phyloP scores from a whole-genome alignment of 35 echinoderm and acorn worm species.

The Ophiothrix spiculata region DNA sequence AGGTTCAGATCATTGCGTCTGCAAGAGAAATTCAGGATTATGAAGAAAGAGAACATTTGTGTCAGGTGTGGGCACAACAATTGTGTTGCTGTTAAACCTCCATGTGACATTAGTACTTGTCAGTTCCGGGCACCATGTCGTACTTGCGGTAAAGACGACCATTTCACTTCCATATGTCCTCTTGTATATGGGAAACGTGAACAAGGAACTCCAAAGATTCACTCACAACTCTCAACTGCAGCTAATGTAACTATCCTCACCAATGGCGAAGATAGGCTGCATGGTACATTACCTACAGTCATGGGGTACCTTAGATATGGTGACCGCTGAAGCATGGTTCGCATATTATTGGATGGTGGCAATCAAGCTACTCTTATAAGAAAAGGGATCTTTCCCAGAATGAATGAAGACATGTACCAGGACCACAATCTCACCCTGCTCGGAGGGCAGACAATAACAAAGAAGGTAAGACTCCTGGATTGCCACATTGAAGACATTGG shows the following conservation, averaged over 20 bases:
- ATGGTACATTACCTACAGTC: constrained; percentile 34
- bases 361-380: neutral
- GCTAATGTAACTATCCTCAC: constrained; percentile 20
- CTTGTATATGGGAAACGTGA: constrained; percentile 45
- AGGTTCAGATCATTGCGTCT: constrained; percentile 50
- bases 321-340: neutral
- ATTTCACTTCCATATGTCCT: constrained; percentile 67
- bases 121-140: constrained; percentile 70
- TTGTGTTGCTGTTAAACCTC: constrained; percentile 62
- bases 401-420: constrained; percentile 46
- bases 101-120: constrained; percentile 51
- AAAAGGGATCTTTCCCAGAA: constrained; percentile 54
- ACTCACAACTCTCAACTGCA: constrained; percentile 25
- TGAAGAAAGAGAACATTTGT: constrained; percentile 63
- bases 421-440: constrained; percentile 43
- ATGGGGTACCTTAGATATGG: neutral
- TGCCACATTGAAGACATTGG: constrained; percentile 58
- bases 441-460: constrained; percentile 19
- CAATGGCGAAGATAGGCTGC: constrained; percentile 9
- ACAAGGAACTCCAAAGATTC: constrained; percentile 15
- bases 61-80: constrained; percentile 72
- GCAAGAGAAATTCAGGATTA: constrained; percentile 62
- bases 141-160: constrained; percentile 42
- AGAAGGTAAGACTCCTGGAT: constrained; percentile 44
- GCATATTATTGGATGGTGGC: neutral